Base-by-base conservation (phyloP, 2,888 invertebrate species). In the Dryococelus australis region DNA sequence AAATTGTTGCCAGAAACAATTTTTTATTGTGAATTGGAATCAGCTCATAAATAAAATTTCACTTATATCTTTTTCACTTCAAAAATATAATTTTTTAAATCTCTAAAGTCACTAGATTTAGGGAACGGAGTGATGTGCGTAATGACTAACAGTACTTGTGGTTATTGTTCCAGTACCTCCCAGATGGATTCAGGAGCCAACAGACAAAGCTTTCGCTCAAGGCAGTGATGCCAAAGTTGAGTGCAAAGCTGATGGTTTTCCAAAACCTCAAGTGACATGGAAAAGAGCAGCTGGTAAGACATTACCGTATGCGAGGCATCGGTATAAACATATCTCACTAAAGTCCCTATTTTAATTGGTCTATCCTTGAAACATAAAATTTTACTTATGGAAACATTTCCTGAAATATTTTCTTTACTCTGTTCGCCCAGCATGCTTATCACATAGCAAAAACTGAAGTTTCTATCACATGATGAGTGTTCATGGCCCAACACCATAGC, bases 191-290 rank as follows among this genome's bases (percentile, higher is more conserved):
- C 94, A 98, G 91, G 98, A 98, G 93, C 98, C 98, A 87, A 97
- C 97, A 91, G 98, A 98, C 92, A 97, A 98, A 94, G 98, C 98
- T 91, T 98, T 98, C 93, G 98, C 98, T 90, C 98, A 98, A 94
- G 98, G 98, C 90, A 97, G 97, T 90, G 97, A 98, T 93, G 98
- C 98, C 90, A 96, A 97, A 92, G 97, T 98, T 91, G 98, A 98
- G 94, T 98, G 98, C 93, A 98, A 98, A 94, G 97, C 98, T 92
- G 98, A 98, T 94, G 98, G 98, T 91, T 98, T 98, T 94, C 98
- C 98, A 89, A 97, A 97, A 94, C 98, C 98, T 90, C 96, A 97
- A 92, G 97, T 98, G 85, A 97, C 97, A 90, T 98, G 98, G 98
- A 98, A 98, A 94, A 96, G 97, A 95, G 98, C 98, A 92, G 97